These are phyloP conservation scores for Lepidotrigona ventralis DNA, from an alignment of 1,140 invertebrate genomes.

Conservation along the genomic window DNA sequence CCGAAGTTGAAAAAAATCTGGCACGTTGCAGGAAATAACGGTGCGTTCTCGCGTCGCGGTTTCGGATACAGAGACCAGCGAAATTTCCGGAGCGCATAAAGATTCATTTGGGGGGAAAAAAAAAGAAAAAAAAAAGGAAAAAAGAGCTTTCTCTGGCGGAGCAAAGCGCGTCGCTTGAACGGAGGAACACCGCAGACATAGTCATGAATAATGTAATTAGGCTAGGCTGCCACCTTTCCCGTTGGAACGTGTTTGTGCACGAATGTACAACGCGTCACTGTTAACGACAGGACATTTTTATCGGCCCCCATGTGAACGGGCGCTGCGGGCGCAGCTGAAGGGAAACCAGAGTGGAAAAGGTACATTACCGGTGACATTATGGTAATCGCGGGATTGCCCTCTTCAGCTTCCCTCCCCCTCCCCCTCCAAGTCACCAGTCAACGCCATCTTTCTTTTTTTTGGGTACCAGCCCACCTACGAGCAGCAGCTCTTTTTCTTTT, in stretches of 20 bases:
- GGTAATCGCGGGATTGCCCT: conserved; percentile 46
- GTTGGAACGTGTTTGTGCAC: conserved; percentile 48
- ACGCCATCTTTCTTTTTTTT: background rate
- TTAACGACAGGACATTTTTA: conserved; percentile 71
- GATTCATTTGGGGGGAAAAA: background rate
- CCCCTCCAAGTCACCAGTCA: background rate
- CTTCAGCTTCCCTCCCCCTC: conserved; percentile 8
- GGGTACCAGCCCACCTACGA: conserved; percentile 27
- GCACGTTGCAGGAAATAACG: too few species aligned
- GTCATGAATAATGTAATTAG: conserved; percentile 72
- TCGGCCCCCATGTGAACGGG: conserved; percentile 63
- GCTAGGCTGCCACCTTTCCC: conserved; percentile 60
- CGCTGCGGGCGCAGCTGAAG: conserved; percentile 78
- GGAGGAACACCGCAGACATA: conserved; percentile 24
- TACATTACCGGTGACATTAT: conserved; percentile 61
- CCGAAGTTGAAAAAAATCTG: background rate
- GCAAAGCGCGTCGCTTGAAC: conserved; percentile 2
- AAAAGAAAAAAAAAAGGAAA: background rate
- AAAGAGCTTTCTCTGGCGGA: background rate
- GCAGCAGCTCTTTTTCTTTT: background rate
- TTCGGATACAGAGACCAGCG: background rate
- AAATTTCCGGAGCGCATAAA: conserved; percentile 11
- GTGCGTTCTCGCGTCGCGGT: background rate
- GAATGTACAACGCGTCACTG: conserved; percentile 55
- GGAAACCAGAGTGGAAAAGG: conserved; percentile 66